Percentiles rank a stretch among this genome's conserved stretches.
Conservation (phyloP, 2,888 invertebrate genomes). For the Brachyptera putata region DNA sequence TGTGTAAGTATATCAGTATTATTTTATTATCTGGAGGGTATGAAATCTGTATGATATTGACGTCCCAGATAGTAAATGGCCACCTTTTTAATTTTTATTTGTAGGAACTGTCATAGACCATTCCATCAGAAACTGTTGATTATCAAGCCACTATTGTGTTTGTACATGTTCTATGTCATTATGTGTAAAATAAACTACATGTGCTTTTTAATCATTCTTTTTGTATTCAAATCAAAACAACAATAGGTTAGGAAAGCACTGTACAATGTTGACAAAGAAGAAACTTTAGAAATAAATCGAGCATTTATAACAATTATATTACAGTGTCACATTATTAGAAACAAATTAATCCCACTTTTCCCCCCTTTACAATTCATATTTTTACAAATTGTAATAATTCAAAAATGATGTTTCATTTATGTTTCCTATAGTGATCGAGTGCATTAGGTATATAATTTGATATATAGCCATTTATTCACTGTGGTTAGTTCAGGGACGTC, state of each 20-base stretch:
- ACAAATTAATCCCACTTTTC: too few species aligned
- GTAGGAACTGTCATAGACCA: not conserved
- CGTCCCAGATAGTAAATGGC: slow-evolving; percentile 2
- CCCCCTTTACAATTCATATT: too few species aligned
- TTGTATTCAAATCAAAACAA: too few species aligned
- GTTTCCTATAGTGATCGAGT: too few species aligned
- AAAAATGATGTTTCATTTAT: too few species aligned
- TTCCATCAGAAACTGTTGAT: slow-evolving; percentile 22
- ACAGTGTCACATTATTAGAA: too few species aligned
- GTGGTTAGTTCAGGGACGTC: too few species aligned
- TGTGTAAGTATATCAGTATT: slow-evolving; percentile 14
- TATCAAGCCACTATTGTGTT: slow-evolving; percentile 1
- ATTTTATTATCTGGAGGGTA: slow-evolving; percentile 28
- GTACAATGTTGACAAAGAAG: slow-evolving; percentile 34
- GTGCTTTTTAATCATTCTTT: slow-evolving; percentile 31
- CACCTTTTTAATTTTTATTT: slow-evolving; percentile 4
- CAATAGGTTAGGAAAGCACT: slow-evolving; percentile 30
- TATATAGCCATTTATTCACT: too few species aligned
- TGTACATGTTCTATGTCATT: not conserved
- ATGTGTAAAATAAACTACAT: slow-evolving; percentile 29
- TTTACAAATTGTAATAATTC: too few species aligned
- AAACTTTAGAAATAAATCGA: slow-evolving; percentile 28
- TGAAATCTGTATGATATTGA: slow-evolving; percentile 16
- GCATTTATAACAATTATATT: not conserved
- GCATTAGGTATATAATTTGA: too few species aligned